Conservation (phyloP, 1,140 invertebrate genomes). For the Orchesella cincta region DNA sequence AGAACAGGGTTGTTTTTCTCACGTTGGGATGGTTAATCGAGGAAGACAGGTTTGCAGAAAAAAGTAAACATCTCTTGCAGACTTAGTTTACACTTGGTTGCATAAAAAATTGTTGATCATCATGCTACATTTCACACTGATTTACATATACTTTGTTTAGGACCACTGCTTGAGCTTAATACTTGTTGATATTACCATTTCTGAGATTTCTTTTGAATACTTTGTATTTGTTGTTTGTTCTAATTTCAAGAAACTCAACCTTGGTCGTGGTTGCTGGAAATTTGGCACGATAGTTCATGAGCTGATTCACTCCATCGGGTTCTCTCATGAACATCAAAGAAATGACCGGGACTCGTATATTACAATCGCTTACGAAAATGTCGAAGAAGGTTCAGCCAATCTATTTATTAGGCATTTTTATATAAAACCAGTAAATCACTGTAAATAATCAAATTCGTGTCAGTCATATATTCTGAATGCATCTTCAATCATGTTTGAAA, state of each 20-base stretch:
- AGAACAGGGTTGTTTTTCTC: slow-evolving; percentile 38
- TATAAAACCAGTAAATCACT: not conserved
- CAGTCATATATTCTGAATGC: not conserved
- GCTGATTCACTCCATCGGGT: slow-evolving; percentile 50
- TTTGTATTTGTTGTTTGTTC: slow-evolving; percentile 19
- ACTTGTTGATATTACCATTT: not conserved
- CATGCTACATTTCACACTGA: not conserved
- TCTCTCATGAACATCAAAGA: slow-evolving; percentile 51
- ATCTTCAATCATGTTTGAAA: not conserved
- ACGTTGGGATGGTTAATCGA: slow-evolving; percentile 35
- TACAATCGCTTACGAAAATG: slow-evolving; percentile 40
- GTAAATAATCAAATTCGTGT: slow-evolving; percentile 5
- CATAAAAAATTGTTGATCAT: not conserved
- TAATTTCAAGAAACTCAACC: slow-evolving; percentile 35
- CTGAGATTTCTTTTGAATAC: not conserved
- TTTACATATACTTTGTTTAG: no score
- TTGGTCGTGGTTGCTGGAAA: slow-evolving; percentile 38
- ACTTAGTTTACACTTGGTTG: not conserved
- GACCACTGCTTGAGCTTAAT: no score
- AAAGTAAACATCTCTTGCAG: not conserved
- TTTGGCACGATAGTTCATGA: slow-evolving; percentile 49
- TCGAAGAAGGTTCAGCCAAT: slow-evolving; percentile 34
- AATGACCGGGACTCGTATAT: slow-evolving; percentile 50
- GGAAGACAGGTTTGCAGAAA: slow-evolving; percentile 37
- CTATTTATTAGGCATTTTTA: not conserved